phyloP scores from a whole-genome alignment of 2,888 invertebrate species.

The Eupelmus urozonus region DNA sequence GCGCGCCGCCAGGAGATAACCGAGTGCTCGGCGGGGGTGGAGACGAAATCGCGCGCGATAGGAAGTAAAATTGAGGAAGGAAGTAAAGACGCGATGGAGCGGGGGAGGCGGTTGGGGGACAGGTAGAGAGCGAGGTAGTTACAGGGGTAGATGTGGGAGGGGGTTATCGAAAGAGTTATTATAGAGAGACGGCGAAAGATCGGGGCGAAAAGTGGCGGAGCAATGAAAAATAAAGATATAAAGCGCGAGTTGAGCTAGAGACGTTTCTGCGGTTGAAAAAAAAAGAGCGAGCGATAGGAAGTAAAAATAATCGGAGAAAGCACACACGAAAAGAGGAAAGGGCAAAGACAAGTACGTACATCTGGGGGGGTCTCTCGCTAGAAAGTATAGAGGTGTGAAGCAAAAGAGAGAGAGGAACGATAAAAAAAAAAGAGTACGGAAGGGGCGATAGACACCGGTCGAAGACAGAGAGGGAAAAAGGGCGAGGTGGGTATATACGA shows the following conservation, averaged over 20 bases:
- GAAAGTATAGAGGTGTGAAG: not conserved
- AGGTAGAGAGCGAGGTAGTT: not conserved
- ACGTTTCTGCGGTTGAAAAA: not conserved
- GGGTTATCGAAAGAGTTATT: not conserved
- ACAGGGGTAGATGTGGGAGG: not conserved
- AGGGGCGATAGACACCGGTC: not conserved
- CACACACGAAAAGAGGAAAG: not conserved
- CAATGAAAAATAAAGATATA: not conserved
- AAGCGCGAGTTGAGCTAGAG: not conserved
- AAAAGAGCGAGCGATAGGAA: conserved; percentile 1
- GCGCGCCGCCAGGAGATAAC: conserved; percentile 18
- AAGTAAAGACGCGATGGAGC: conserved; percentile 24
- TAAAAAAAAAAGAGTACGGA: not conserved
- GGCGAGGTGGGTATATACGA: not conserved
- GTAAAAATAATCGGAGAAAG: not conserved
- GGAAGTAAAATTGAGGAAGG: conserved; percentile 46
- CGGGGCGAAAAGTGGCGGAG: not conserved
- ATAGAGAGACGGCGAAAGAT: conserved; percentile 9
- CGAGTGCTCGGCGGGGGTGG: not conserved
- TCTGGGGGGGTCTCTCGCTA: too few relatives aligned
- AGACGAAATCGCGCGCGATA: conserved; percentile 38
- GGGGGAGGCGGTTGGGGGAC: too few relatives aligned
- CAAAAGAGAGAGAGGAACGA: not conserved
- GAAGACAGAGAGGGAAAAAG: not conserved
- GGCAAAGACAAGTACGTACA: not conserved